Base-by-base conservation (phyloP, 2,888 invertebrate genomes). In the Pedicia rivosa region DNA sequence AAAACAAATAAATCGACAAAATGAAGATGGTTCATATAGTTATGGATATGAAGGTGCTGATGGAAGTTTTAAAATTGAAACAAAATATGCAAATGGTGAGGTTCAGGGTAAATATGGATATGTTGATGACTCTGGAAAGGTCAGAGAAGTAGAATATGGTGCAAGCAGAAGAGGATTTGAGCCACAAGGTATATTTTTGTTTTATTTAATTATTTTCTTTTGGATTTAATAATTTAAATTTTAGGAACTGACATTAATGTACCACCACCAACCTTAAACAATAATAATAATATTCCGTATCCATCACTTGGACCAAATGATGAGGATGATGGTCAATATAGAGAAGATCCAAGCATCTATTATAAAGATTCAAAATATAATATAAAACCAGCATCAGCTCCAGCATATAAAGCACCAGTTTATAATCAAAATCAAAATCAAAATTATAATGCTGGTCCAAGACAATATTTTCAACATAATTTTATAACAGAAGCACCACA, bases 71-170 rank as follows among this genome's bases (percentile, higher is more conserved):
- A 86, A 86, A 62, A 84, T 87, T 43, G 87, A 87, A 57, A 84
- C 86, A 2, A 87, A 86, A 57, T 80, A 81, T 49, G 68, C 80
- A 0, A 77, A 70, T 31, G 87, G 87, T 0, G 84, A 86, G 50
- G 83, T 87, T 1, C 79, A 74, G 35, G 88, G 88, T 40, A 88
- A 87, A 55, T 88, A 87, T 50, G 88, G 88, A n/a, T 88, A 86
- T 55, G 68, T 84, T 2, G 87, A 87, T 47, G 82, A 78, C 49
- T 64, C 62, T 16, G 88, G 88, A 0, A 72, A 71, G 48, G 50
- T 71, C 15, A 68, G 86, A 38, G 83, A 86, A 59, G 72, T 87
- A 15, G 83, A 87, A 43, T 90, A 90, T 52, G 87, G 87, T 3
- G 87, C 87, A 2, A 78, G 78, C 39, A 68, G 73, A 48, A 65